phyloP scores from a whole-genome alignment of 2,888 invertebrate genomes.

The Lampropteryx suffumata region DNA sequence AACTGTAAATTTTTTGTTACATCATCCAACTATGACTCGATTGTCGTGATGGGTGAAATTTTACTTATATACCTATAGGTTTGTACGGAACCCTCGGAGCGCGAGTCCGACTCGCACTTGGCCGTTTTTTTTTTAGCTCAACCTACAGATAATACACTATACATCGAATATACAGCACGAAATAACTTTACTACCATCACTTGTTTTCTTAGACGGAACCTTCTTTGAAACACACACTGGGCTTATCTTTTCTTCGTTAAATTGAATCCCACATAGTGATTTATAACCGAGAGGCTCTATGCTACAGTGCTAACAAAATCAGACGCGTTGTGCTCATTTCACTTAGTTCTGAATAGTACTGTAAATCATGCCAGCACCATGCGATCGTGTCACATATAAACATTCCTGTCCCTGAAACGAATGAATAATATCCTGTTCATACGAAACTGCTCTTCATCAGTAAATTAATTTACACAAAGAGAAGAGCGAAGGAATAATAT shows the following conservation, averaged over 20 bases:
- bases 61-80: too few relatives aligned
- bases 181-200: too few relatives aligned
- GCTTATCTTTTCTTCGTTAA: slow-evolving; percentile 35
- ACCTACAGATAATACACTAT: too few relatives aligned
- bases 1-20: too few relatives aligned
- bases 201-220: too few relatives aligned
- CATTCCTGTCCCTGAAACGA: slow-evolving; percentile 32
- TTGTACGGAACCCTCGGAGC: too few relatives aligned
- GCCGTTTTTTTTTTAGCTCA: too few relatives aligned
- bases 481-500: slow-evolving; percentile 4
- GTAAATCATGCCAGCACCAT: slow-evolving; percentile 31
- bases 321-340: slow-evolving; percentile 22
- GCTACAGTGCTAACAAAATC: slow-evolving; percentile 21
- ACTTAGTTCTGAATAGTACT: slow-evolving; percentile 33
- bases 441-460: slow-evolving; percentile 38
- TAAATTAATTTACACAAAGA: slow-evolving; percentile 44
- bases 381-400: slow-evolving; percentile 38
- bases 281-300: slow-evolving; percentile 31
- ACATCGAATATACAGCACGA: too few relatives aligned
- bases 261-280: slow-evolving; percentile 51
- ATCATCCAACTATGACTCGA: too few relatives aligned
- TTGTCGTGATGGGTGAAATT: too few relatives aligned
- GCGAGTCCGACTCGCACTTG: too few relatives aligned
- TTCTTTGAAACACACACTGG: not conserved
- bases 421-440: slow-evolving; percentile 48